Percentiles rank a stretch among this genome's conserved stretches.
These are phyloP conservation scores for Drosophila yooni DNA, from an alignment of 2,888 invertebrate species.

Conservation along the genomic window DNA sequence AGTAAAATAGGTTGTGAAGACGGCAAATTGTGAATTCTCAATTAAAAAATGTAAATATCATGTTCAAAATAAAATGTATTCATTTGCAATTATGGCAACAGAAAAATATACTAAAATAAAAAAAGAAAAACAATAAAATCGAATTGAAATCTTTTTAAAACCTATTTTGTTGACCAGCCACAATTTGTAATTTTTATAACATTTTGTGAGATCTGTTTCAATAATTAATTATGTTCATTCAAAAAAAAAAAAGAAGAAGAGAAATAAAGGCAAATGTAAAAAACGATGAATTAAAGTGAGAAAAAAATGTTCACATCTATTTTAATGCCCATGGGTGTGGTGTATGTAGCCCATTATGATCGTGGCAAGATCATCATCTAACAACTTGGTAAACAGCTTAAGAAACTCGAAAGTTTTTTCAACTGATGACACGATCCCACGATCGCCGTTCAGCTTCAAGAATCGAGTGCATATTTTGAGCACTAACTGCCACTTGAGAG, in stretches of 20 bases:
- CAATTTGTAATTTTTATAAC: too few relatives aligned
- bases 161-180: too few relatives aligned
- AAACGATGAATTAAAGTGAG: background rate
- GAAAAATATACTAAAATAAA: too few relatives aligned
- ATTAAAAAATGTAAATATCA: background rate
- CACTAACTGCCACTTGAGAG: constrained; percentile 4
- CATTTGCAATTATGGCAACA: too few relatives aligned
- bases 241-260: background rate
- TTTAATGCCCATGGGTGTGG: background rate
- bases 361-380: constrained; percentile 9
- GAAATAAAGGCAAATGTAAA: background rate
- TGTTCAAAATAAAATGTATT: too few relatives aligned
- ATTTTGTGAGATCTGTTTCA: background rate
- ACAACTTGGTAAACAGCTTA: constrained; percentile 7
- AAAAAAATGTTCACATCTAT: background rate
- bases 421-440: constrained; percentile 31
- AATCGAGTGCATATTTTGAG: constrained; percentile 11
- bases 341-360: background rate
- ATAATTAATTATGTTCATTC: background rate
- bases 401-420: constrained; percentile 7
- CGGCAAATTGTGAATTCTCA: background rate
- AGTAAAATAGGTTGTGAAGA: background rate
- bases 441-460: constrained; percentile 4
- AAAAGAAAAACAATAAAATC: too few relatives aligned
- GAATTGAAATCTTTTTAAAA: too few relatives aligned